Base-by-base conservation (phyloP, 2,113 vertebrate genomes). In the Conger conger region DNA sequence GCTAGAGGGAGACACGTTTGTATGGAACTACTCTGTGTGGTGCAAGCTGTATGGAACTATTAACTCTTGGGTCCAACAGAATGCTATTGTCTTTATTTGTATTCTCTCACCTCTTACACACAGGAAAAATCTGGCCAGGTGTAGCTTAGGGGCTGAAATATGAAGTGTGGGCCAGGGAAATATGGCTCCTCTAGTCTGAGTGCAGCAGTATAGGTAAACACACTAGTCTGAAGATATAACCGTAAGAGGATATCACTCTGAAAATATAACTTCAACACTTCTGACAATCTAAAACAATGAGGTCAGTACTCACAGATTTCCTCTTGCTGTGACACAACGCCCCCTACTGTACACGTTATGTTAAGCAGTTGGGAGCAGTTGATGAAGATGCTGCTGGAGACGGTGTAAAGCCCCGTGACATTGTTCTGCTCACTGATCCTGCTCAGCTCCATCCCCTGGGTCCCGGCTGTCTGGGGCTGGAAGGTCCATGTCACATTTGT, bases 261-360 rank as follows among this genome's bases (percentile, higher is more conserved):
- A 13, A 50, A 50, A 50, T 50, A 50, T 50, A 13, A 50, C 45
- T 50, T 50, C 45, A 50, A 50, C 45, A 50, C 45, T 50, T 50
- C 18, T 27, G 20, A 5, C 20, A 63, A 27, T 63, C 57, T 63
- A 23, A 20, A 63, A 27, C 15, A 16, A 18, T 63, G 3, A 20
- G 27, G 57, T 8, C 16, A 37, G 27, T 82, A 93, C 92, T 92
- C 60, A 94, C 93, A 93, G 79, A 92, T 40, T 15, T 57, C 0
- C 20, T 86, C 2, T 1, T 0, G 0, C 0, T 83, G 3, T 0
- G 92, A 92, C 5, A 27, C 84, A 76, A 36, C 7, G 0, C 27
- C 17, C 0, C 84, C 87, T 35, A 90, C 86, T 4, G 80, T 87
- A 83, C 93, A 94, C 38, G 35, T 87, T 77, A 93, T 4, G 0